Evolutionary conservation across 2,888 invertebrate genomes (phyloP).

Genomic region (Ornithoptera priamus): DNA sequence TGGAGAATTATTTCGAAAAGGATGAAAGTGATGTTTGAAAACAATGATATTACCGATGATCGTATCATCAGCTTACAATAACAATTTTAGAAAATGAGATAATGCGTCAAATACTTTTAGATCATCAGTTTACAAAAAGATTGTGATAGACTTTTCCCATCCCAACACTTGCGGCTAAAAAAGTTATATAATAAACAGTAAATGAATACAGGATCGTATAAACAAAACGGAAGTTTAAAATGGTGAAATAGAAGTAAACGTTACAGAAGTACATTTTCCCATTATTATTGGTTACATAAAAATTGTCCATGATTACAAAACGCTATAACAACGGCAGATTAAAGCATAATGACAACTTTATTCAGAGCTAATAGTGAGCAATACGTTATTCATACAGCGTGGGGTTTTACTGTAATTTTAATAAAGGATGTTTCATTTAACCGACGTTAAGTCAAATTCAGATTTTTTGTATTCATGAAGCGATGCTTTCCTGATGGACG

Average conservation of each 20-base stretch:
- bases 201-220: not conserved
- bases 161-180: not conserved
- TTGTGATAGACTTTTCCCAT: not conserved
- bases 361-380: constrained; percentile 1
- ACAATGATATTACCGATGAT: no score
- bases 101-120: no score
- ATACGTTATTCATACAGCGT: not conserved
- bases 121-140: not conserved
- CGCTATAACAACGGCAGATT: not conserved
- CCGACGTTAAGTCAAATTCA: not conserved
- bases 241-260: not conserved
- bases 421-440: not conserved
- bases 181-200: not conserved
- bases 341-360: constrained; percentile 10
- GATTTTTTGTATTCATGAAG: no score
- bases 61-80: no score
- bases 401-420: constrained; percentile 2
- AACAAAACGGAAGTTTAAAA: not conserved
- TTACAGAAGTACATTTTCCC: constrained; percentile 1
- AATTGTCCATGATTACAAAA: constrained; percentile 7
- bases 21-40: no score
- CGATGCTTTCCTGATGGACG: no score
- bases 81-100: no score
- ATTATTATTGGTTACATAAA: constrained; percentile 14
- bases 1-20: no score